A percentile compares a stretch with the other conserved stretches of the same genome.
Evolutionary conservation across 2,888 invertebrate species (phyloP).

Genomic region (Apomyelois bistriatella): DNA sequence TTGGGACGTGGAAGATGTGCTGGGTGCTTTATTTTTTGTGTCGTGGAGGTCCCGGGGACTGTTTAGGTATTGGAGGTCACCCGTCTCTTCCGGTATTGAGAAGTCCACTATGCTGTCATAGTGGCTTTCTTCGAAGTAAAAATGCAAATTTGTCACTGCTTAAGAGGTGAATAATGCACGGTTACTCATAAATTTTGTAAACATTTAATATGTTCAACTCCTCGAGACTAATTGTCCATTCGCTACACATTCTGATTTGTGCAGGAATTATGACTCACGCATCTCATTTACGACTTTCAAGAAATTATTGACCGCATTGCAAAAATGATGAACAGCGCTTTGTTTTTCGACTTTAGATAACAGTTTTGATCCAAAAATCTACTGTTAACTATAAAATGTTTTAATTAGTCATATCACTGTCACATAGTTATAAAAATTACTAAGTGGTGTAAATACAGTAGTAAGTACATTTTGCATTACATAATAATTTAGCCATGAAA

Average conservation of each 20-base stretch:
- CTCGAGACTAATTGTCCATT: constrained; percentile 41
- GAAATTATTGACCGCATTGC: constrained; percentile 33
- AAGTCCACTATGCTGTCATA: too few species aligned
- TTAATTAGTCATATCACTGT: too few species aligned
- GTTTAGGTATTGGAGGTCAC: too few species aligned
- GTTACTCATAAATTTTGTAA: constrained; percentile 46
- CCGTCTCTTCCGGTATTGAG: too few species aligned
- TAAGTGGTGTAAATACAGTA: neutral
- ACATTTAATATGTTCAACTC: constrained; percentile 43
- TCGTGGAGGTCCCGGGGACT: too few species aligned
- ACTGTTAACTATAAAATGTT: too few species aligned
- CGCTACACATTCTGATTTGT: constrained; percentile 41
- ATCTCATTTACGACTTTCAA: constrained; percentile 33
- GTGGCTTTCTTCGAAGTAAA: too few species aligned
- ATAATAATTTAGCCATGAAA: neutral
- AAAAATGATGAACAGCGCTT: constrained; percentile 26
- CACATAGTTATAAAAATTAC: too few species aligned
- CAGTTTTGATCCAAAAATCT: neutral
- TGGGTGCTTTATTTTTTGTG: too few species aligned
- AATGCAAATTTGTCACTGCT: too few species aligned
- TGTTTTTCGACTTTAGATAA: neutral
- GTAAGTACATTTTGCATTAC: neutral
- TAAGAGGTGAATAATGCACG: constrained; percentile 35
- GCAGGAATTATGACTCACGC: constrained; percentile 40
- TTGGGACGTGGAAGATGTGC: too few species aligned